Evolutionary conservation across 1,140 invertebrate species (phyloP).

Genomic region (Nephila pilipes): DNA sequence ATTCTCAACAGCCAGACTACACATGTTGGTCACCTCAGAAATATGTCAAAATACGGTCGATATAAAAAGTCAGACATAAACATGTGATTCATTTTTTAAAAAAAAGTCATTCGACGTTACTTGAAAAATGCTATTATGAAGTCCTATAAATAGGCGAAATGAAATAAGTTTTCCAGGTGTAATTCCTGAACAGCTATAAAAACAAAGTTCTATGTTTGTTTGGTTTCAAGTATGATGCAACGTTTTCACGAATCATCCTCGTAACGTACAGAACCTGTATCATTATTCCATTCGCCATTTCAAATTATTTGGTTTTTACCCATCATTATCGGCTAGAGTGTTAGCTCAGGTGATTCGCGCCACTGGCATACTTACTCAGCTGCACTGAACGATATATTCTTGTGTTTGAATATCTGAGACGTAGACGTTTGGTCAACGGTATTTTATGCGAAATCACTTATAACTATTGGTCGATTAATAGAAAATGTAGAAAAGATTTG

Average conservation of each 20-base stretch:
- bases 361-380: not conserved
- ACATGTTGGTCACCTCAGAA: too few species aligned
- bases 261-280: not conserved
- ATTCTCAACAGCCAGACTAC: too few species aligned
- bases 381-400: not conserved
- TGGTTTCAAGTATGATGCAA: not conserved
- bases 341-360: slow-evolving; percentile 8
- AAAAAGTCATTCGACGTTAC: too few species aligned
- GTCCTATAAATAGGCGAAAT: too few species aligned
- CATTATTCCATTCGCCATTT: not conserved
- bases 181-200: too few species aligned
- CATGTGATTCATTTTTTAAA: too few species aligned
- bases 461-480: not conserved
- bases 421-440: not conserved
- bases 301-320: slow-evolving; percentile 2
- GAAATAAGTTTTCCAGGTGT: too few species aligned
- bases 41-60: too few species aligned
- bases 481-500: not conserved
- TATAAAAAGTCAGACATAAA: too few species aligned
- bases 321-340: slow-evolving; percentile 26
- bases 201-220: not conserved
- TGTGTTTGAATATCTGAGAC: not conserved
- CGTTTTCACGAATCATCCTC: not conserved
- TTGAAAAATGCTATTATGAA: too few species aligned
- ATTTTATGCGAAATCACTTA: not conserved